A percentile compares a stretch with the other conserved stretches of the same genome.
phyloP scores from a whole-genome alignment of 64 coral and sea anemone species.

The Montipora sp. region DNA sequence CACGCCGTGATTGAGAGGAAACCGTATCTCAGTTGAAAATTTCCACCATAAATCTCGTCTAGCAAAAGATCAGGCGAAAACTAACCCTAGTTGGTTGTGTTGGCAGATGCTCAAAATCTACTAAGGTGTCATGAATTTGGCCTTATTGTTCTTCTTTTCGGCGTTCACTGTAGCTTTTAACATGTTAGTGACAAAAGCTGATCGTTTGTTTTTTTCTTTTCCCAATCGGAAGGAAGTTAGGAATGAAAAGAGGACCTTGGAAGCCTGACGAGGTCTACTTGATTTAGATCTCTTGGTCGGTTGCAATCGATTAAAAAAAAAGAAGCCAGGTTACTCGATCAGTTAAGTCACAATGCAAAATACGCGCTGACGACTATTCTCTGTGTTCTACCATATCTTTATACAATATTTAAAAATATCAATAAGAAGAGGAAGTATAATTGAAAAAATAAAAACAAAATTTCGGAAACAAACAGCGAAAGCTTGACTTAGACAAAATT shows the following conservation, averaged over 20 bases:
- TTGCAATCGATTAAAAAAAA: background rate
- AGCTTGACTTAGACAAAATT: background rate
- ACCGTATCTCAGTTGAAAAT: background rate
- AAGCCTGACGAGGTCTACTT: background rate
- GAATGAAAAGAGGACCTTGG: background rate
- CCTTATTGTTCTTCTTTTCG: background rate
- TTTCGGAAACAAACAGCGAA: background rate
- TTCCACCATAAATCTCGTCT: background rate
- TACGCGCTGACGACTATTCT: no score
- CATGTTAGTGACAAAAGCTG: background rate
- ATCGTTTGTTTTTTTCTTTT: background rate
- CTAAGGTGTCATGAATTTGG: constrained; percentile 10
- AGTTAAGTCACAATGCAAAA: no score
- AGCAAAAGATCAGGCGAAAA: background rate
- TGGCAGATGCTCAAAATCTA: background rate
- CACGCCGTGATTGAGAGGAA: background rate
- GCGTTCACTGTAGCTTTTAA: background rate
- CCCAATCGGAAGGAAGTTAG: constrained; percentile 3
- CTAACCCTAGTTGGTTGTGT: background rate
- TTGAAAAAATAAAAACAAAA: background rate
- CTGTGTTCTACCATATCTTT: no score
- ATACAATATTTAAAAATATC: no score
- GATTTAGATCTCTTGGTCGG: background rate
- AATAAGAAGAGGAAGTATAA: no score
- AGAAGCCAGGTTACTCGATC: no score